Evolutionary conservation across 2,113 vertebrate genomes (phyloP).

Genomic region (Cardinalis cardinalis): DNA sequence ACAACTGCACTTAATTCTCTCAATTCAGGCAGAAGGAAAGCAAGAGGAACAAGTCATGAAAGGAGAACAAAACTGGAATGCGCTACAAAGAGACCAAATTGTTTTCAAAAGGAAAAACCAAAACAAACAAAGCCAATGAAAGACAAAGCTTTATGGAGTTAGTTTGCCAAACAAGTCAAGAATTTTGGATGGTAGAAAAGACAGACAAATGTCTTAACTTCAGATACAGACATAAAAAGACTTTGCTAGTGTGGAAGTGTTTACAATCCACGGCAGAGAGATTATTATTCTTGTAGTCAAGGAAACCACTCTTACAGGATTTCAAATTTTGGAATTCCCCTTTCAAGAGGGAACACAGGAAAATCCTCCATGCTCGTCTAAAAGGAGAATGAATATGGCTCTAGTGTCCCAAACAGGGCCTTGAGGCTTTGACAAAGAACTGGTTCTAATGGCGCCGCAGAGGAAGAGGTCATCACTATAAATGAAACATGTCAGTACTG

Average conservation of each 20-base stretch:
- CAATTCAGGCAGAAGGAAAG: not conserved
- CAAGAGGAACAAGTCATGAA: not conserved
- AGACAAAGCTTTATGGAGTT: not conserved
- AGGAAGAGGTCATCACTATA: not conserved
- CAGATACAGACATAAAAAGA: not conserved
- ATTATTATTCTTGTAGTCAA: not conserved
- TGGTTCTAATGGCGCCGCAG: rapidly evolving
- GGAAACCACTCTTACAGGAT: not conserved
- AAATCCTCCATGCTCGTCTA: not conserved
- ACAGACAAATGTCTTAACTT: not conserved
- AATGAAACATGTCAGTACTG: rapidly evolving
- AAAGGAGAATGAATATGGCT: not conserved
- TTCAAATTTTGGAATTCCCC: not conserved
- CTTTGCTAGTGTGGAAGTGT: not conserved
- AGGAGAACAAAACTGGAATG: not conserved
- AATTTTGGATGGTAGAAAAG: not conserved
- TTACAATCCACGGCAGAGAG: not conserved
- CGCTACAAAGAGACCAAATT: not conserved
- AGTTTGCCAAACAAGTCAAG: not conserved
- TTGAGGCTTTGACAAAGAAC: not conserved
- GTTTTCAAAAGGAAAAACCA: slow-evolving; percentile 7
- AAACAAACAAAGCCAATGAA: slow-evolving; percentile 11
- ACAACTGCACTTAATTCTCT: slow-evolving; percentile 26
- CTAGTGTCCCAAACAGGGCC: not conserved
- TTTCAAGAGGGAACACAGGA: not conserved